Evolutionary conservation across 1,140 invertebrate genomes (phyloP), one percentile per base, ranked within the genome.

Genomic region (Callitettix versicolor): DNA sequence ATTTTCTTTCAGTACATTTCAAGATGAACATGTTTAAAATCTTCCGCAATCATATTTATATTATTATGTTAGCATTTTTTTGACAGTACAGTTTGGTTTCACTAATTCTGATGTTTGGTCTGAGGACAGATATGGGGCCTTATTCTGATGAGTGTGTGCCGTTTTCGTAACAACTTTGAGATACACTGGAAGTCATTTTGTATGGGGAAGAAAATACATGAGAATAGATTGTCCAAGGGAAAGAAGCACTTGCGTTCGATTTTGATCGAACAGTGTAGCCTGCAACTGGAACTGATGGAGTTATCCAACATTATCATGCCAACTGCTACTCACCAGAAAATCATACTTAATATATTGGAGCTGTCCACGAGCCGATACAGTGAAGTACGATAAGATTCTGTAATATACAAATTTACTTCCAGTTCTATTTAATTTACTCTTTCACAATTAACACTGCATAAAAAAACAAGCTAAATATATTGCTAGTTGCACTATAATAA

Each of bases 281-380:
- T 86, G 24, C 85, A 86, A 59, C 85, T 90, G 56, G 79, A 82
- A 63, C 73, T 78, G 41, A 65, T 81, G n/a, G 66, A 68, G 30
- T 67, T 73, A 50, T 65, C 68, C 22, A 66, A 65, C 12, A 67
- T 63, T 43, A 62, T 67, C 36, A 65, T 67, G 12, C 63, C 80
- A 20, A 81, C 79, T 0, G 67, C 72, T 36, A 75, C 77, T 2
- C 85, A 88, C 61, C 69, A 72, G 48, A 63, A 68, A 6, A 75
- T 87, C 46, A 71, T 87, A 43, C 60, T 76, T 7, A 75, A 84
- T 68, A 63, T 88, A n/a, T 72, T 86, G 21, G 70, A 71, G 50
- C 66, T 88, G 15, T 73, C 79, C 5, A 78, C 77, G 20, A 85
- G 82, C 64, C 74, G 79, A 62, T 88, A 88, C 61, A 79, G 79